These are phyloP conservation scores for Lanistes nyassanus DNA, from an alignment of 1,140 invertebrate species.

Conservation along the genomic window DNA sequence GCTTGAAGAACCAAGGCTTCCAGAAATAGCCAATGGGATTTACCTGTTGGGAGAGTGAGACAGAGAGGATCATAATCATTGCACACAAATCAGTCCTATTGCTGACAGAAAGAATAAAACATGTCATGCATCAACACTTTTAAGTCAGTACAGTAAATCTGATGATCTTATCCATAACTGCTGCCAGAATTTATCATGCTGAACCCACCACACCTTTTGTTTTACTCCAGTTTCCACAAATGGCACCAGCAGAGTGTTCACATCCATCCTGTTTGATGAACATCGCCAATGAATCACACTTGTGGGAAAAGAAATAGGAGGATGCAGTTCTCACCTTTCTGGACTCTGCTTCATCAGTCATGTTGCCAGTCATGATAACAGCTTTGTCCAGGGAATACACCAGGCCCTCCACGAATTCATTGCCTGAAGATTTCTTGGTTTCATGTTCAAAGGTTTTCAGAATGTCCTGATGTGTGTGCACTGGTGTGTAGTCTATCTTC, in stretches of 20 bases:
- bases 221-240: too few relatives aligned
- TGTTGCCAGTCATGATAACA: conserved; percentile 81
- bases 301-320: not conserved
- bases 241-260: not conserved
- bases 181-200: too few relatives aligned
- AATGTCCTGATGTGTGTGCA: conserved; percentile 70
- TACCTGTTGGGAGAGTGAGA: conserved; percentile 63
- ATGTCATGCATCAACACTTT: not conserved
- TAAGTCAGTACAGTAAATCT: too few relatives aligned
- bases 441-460: conserved; percentile 66
- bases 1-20: conserved; percentile 87
- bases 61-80: not conserved
- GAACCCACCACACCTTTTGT: too few relatives aligned
- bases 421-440: conserved; percentile 68
- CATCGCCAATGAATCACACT: too few relatives aligned
- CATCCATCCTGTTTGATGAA: not conserved
- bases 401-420: conserved; percentile 83
- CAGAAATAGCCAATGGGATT: conserved; percentile 82
- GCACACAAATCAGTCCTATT: not conserved
- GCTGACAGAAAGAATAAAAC: not conserved
- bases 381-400: conserved; percentile 75
- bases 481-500: conserved; percentile 76
- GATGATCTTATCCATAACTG: too few relatives aligned
- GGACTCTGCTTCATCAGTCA: conserved; percentile 71
- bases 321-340: conserved; percentile 70